Evolutionary conservation across 64 coral and sea anemone species (phyloP).

Genomic region (Dendrophyllia cribrosa): DNA sequence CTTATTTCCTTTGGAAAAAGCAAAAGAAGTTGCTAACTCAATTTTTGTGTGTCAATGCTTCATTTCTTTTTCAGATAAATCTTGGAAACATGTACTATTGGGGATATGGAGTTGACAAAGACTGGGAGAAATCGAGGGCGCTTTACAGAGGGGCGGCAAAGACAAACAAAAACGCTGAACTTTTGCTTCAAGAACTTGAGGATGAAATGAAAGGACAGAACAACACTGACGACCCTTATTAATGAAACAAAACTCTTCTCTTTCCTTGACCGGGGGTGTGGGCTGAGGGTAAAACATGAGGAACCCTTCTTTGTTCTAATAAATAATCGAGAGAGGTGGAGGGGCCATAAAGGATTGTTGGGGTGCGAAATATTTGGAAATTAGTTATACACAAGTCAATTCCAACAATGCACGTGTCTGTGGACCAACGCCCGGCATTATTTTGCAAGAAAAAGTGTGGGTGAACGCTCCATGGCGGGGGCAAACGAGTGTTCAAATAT

Average conservation of each 20-base stretch:
- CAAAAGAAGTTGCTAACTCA: not conserved
- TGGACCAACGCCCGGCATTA: too few species aligned
- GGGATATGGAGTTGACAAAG: conserved; percentile 95
- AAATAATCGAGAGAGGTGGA: too few species aligned
- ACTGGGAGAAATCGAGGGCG: conserved; percentile 82
- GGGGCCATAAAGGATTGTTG: too few species aligned
- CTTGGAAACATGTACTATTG: conserved; percentile 99
- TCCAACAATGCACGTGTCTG: too few species aligned
- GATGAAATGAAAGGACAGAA: conserved; percentile 52
- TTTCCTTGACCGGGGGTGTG: too few species aligned
- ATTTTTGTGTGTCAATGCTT: not conserved
- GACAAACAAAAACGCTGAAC: conserved; percentile 77
- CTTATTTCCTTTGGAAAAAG: not conserved
- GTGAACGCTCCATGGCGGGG: too few species aligned
- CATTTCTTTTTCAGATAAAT: conserved; percentile 77
- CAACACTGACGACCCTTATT: conserved; percentile 22
- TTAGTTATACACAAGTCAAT: too few species aligned
- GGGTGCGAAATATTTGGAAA: too few species aligned
- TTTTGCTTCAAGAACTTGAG: conserved; percentile 93
- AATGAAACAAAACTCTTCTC: not conserved
- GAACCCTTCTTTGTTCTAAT: too few species aligned
- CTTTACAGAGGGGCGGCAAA: conserved; percentile 76
- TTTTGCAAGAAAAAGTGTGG: too few species aligned
- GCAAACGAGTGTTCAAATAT: too few species aligned
- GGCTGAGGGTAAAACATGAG: too few species aligned